Percentiles rank a stretch among this genome's conserved stretches.
Evolutionary conservation across 92 coral and sea anemone species (phyloP).

Genomic region (Porites cylindrica): DNA sequence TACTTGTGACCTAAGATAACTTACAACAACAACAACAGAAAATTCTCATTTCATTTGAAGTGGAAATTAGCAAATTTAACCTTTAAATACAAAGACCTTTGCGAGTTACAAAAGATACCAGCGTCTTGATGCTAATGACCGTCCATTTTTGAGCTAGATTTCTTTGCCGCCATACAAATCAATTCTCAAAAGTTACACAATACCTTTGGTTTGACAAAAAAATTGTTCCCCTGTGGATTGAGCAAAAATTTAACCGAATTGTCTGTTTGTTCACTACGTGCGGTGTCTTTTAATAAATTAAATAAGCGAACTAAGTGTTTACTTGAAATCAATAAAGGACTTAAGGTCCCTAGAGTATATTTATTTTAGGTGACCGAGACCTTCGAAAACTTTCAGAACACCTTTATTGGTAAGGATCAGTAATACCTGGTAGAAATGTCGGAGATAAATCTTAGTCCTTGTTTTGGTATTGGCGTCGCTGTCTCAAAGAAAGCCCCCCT

Average conservation of each 20-base stretch:
- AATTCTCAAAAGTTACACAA: neutral
- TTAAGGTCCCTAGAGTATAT: constrained; percentile 28
- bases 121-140: neutral
- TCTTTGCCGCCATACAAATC: too few species aligned
- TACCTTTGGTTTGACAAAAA: neutral
- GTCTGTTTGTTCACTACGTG: neutral
- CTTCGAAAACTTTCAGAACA: neutral
- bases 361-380: neutral
- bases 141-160: neutral
- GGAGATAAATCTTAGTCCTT: neutral
- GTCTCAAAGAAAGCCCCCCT: neutral
- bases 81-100: neutral
- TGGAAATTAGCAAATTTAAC: too few species aligned
- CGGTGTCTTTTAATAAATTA: neutral
- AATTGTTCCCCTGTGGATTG: neutral
- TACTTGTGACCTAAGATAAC: too few species aligned
- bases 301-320: constrained; percentile 3
- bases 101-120: neutral
- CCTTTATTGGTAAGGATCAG: neutral
- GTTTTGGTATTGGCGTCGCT: neutral
- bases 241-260: neutral
- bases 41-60: too few species aligned
- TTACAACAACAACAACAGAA: too few species aligned
- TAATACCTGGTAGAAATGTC: too few species aligned
- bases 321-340: neutral